Evolutionary conservation across 1,140 invertebrate genomes (phyloP).

Genomic region (Gonioctena quinquepunctata): DNA sequence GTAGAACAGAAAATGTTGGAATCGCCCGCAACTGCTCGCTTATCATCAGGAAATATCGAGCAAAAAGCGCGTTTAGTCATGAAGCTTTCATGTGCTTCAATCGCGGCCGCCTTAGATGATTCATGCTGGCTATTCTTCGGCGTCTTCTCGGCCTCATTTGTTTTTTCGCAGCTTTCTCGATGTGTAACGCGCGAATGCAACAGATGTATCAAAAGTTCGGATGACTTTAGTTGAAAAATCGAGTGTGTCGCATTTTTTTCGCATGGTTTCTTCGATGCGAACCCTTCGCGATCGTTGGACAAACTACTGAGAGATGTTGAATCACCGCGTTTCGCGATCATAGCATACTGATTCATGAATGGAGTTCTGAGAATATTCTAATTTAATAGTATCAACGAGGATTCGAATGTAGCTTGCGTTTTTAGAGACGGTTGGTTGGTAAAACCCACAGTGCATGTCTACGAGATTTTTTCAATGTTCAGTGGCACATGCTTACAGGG

Average conservation of each 20-base stretch:
- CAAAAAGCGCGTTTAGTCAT: constrained; percentile 19
- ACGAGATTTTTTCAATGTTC: neutral
- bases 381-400: constrained; percentile 21
- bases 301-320: constrained; percentile 21
- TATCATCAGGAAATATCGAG: constrained; percentile 14
- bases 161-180: constrained; percentile 13
- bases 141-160: constrained; percentile 4
- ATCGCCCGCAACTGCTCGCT: constrained; percentile 4
- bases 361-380: constrained; percentile 25
- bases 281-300: neutral
- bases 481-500: too few species aligned
- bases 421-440: constrained; percentile 18
- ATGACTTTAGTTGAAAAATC: constrained; percentile 27
- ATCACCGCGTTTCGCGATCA: constrained; percentile 29
- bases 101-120: constrained; percentile 20
- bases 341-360: constrained; percentile 30
- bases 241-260: constrained; percentile 5
- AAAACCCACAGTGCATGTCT: constrained; percentile 21
- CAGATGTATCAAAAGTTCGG: constrained; percentile 32
- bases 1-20: neutral
- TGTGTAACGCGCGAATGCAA: constrained; percentile 10
- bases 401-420: constrained; percentile 15
- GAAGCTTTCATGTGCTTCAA: constrained; percentile 4
- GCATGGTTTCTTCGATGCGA: neutral
- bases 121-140: constrained; percentile 15